Evolutionary conservation across 2,113 vertebrate genomes (phyloP), one percentile per base, ranked within the genome.

Genomic region (Phrynosoma platyrhinos): DNA sequence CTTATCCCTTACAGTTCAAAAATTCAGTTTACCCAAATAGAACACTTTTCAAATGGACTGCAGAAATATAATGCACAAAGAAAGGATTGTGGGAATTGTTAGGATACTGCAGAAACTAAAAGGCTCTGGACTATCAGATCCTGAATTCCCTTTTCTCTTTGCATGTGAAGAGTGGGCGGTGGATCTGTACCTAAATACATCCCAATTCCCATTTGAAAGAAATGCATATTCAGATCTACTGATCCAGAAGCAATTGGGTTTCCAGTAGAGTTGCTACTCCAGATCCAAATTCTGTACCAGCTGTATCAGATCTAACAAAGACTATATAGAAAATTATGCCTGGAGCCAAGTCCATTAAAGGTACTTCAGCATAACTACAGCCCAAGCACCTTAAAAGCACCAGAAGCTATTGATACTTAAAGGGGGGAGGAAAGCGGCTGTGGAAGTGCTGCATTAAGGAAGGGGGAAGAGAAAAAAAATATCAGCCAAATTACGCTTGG

Each of bases 301-400:
- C 90, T 96, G 94, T 95, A 95, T 96, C 96, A 96, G 94, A 97
- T 20, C 96, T 95, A 97, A 97, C 95, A 95, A 96, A 97, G 94
- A 96, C 95, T 97, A 97, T 95, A 93, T 93, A 96, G 94, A 97
- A 96, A 78, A 97, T 95, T 95, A 97, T 3, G 97, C 96, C 98
- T 97, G 96, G 96, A 98, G 98, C 97, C 97, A 97, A 98, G 98
- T 98, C 98, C 98, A 98, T 98, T 98, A 98, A 98, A 97, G 94
- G 97, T 97, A 98, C 97, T 98, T 98, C 96, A 96, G 97, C 96
- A 98, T 97, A 99, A 98, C 98, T 96, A 97, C 96, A 98, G 98
- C 97, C 97, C 97, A 97, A 98, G 98, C 98, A 98, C 98, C 98
- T 99, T 98, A 98, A 98, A 98, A 98, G 98, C 98, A 98, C 97